These are phyloP conservation scores for Hypotaenidia okinawae DNA, from an alignment of 2,797 vertebrate species.

Conservation along the genomic window DNA sequence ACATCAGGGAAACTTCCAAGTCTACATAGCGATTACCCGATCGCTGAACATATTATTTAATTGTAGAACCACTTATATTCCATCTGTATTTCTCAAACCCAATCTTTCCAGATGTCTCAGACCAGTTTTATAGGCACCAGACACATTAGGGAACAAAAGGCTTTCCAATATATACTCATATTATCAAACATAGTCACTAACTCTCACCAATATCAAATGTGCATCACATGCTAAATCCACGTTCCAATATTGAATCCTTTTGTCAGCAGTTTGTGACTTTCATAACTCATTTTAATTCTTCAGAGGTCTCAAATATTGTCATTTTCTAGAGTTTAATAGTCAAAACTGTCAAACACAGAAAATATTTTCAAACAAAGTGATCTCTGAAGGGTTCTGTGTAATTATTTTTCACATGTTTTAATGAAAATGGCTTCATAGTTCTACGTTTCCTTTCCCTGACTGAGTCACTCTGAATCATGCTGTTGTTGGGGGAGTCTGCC, in stretches of 20 bases:
- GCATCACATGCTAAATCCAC: conserved; percentile 60
- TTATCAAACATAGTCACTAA: conserved; percentile 66
- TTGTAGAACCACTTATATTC: conserved; percentile 74
- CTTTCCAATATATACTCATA: conserved; percentile 64
- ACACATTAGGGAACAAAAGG: conserved; percentile 71
- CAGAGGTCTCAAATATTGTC: conserved; percentile 68
- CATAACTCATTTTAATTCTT: conserved; percentile 60
- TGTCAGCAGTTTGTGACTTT: conserved; percentile 62
- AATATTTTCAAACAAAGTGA: conserved; percentile 72
- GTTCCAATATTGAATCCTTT: conserved; percentile 55
- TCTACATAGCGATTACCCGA: conserved; percentile 70
- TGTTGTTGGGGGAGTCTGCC: conserved; percentile 47
- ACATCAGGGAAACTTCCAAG: conserved; percentile 75
- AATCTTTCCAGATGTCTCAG: conserved; percentile 77
- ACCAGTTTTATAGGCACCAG: conserved; percentile 75
- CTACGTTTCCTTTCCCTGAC: conserved; percentile 42
- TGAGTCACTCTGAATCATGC: conserved; percentile 58
- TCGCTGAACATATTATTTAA: conserved; percentile 73
- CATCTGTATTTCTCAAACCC: conserved; percentile 75
- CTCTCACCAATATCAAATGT: conserved; percentile 70
- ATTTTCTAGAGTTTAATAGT: conserved; percentile 65
- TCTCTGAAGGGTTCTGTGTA: conserved; percentile 64
- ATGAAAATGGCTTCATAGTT: conserved; percentile 67
- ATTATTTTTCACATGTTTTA: conserved; percentile 71
- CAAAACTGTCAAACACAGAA: conserved; percentile 64